These are phyloP conservation scores for Caenorhabditis sp. DNA, from an alignment of 2,888 invertebrate genomes.

Conservation along the genomic window DNA sequence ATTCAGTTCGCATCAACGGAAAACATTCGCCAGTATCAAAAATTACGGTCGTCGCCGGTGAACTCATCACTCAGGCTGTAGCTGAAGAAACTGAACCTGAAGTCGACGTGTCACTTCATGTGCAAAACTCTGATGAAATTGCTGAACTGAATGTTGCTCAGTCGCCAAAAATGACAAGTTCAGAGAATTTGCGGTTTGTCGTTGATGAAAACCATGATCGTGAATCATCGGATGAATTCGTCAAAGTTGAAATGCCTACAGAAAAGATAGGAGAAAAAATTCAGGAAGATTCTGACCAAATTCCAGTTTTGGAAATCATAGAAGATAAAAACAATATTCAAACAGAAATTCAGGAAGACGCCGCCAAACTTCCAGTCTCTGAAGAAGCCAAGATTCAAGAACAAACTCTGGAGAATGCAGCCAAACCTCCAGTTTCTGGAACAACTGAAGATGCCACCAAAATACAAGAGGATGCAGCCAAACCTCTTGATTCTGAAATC, in stretches of 20 bases:
- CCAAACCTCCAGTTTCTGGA: background rate
- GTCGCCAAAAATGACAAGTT: constrained; percentile 24
- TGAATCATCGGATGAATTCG: constrained; percentile 18
- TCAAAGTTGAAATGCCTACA: background rate
- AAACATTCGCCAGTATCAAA: constrained; percentile 56
- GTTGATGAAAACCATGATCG: constrained; percentile 11
- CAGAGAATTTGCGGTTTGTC: constrained; percentile 25
- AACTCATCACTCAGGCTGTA: constrained; percentile 49
- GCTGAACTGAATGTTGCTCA: constrained; percentile 29
- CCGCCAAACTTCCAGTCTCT: constrained; percentile 1
- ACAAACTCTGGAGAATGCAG: constrained; percentile 10
- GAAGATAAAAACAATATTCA: constrained; percentile 15
- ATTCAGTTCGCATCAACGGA: constrained; percentile 55
- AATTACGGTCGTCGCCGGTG: constrained; percentile 54
- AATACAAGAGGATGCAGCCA: constrained; percentile 14
- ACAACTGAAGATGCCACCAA: background rate
- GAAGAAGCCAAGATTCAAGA: constrained; percentile 6
- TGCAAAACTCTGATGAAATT: constrained; percentile 22
- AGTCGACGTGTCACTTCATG: constrained; percentile 45
- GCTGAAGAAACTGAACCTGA: constrained; percentile 50
- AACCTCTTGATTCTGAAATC: too few relatives aligned
- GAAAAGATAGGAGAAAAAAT: too few relatives aligned
- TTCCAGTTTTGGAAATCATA: background rate
- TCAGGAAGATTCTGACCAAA: background rate
- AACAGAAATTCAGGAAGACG: constrained; percentile 4